These are phyloP conservation scores for Melanotaenia parkinsoni DNA, from an alignment of 2,797 vertebrate species.

Conservation along the genomic window DNA sequence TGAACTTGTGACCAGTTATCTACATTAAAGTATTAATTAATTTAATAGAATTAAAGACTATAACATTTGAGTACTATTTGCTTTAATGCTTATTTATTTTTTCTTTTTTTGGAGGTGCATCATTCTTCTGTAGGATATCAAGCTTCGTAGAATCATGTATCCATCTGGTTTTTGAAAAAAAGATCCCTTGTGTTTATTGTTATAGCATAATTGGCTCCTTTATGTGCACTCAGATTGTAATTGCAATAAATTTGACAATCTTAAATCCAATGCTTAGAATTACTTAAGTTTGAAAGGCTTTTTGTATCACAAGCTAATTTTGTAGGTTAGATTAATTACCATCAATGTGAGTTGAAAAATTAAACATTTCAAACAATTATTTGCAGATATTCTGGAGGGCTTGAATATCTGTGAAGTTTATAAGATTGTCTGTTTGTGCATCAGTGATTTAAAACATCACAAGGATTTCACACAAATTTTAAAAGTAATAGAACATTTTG, in stretches of 20 bases:
- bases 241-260: slow-evolving; percentile 39
- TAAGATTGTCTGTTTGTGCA: neutral
- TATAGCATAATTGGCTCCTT: slow-evolving; percentile 29
- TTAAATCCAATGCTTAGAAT: neutral
- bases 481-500: neutral
- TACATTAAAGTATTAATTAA: slow-evolving; percentile 12
- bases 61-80: slow-evolving; percentile 12
- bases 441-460: too few species aligned
- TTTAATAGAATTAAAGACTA: slow-evolving; percentile 5
- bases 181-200: slow-evolving; percentile 14
- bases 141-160: neutral
- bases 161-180: neutral
- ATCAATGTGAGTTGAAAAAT: slow-evolving; percentile 33
- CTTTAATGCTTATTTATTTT: slow-evolving; percentile 7
- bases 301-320: slow-evolving; percentile 18
- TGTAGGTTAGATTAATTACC: slow-evolving; percentile 38
- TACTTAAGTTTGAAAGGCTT: slow-evolving; percentile 27
- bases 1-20: slow-evolving; percentile 18
- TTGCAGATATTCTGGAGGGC: neutral
- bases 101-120: neutral
- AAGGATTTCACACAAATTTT: neutral
- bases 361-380: neutral
- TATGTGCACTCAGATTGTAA: slow-evolving; percentile 45
- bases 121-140: neutral
- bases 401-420: neutral